Base-by-base conservation (phyloP, 2,113 vertebrate species). In the Gallinago media region DNA sequence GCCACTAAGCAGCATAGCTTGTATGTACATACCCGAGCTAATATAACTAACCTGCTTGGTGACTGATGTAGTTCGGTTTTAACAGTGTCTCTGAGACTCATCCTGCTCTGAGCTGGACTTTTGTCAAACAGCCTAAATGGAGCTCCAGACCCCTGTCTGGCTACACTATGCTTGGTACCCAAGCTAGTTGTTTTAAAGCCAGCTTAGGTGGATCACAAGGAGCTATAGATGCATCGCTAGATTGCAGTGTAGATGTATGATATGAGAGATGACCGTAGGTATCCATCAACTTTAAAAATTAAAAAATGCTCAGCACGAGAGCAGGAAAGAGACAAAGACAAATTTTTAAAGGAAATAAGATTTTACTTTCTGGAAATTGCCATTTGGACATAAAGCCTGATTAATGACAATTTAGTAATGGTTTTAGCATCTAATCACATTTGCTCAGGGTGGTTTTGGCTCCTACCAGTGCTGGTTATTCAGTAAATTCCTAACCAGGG, bases 311-410 rank as follows among this genome's bases (percentile, higher is more conserved):
- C 44, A 85, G 47, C 42, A 58, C 55, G 70, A 94, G 22, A 85
- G 71, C 46, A 85, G 54, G 34, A 96, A 88, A 75, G 82, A 95
- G 86, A 92, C 71, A 92, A 80, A 90, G 85, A 94, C 54, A 85
- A 61, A 88, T 88, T 80, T 79, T 74, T 61, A 61, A 89, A 90
- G 94, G 89, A 96, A 96, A 73, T 93, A 92, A 93, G 88, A 66
- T 92, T 90, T 90, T 86, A 74, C 85, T 90, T 92, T 92, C 91
- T 94, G 67, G 82, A 96, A 92, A 93, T 83, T 77, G 71, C 50
- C 18, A 83, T 70, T 83, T 85, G 63, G 78, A 85, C 25, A 62
- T 40, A 36, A 88, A 85, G 44, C 13, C 55, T 66, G 79, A 95
- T 85, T 82, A 82, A 94, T 92, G 44, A 85, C 38, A 82, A 82